Conservation (phyloP, 2,888 invertebrate species). For the Hirtodrosophila confusa region DNA sequence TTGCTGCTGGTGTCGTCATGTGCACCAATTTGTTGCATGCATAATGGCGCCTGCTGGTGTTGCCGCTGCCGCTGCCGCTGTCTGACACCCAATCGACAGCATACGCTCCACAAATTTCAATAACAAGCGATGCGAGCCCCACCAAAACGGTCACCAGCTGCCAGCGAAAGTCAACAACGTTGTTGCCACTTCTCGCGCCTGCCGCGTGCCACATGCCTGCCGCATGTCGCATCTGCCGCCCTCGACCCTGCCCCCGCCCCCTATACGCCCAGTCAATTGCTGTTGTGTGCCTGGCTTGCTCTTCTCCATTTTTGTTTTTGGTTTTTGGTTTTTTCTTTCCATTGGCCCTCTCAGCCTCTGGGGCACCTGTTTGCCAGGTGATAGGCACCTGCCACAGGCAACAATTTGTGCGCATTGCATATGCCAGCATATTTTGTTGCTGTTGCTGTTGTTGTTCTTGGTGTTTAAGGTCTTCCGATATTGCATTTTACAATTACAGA, state of each 20-base stretch:
- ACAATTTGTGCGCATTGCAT: conserved; percentile 19
- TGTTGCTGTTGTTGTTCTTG: conserved; percentile 9
- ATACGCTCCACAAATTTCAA: conserved; percentile 70
- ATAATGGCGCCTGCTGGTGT: conserved; percentile 38
- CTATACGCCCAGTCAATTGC: background rate
- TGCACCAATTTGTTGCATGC: conserved; percentile 64
- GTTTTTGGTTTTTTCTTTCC: background rate
- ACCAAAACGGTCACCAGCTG: conserved; percentile 23
- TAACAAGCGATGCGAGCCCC: conserved; percentile 44
- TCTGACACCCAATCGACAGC: conserved; percentile 57
- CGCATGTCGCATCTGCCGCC: background rate
- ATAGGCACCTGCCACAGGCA: conserved; percentile 28
- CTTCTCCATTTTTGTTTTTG: background rate
- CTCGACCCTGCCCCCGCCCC: background rate
- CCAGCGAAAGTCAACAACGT: conserved; percentile 42
- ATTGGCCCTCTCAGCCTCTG: background rate
- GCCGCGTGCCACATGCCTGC: conserved; percentile 17
- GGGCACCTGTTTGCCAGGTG: conserved; percentile 36
- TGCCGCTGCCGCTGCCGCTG: conserved; percentile 5
- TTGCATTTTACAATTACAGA: conserved; percentile 58
- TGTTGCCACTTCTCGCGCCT: conserved; percentile 20
- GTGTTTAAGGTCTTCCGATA: conserved; percentile 20
- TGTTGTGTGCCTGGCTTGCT: conserved; percentile 13
- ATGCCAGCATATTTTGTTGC: conserved; percentile 2
- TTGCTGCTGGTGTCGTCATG: background rate